Conservation (phyloP, 2,113 vertebrate genomes). For the Chamaea fasciata region DNA sequence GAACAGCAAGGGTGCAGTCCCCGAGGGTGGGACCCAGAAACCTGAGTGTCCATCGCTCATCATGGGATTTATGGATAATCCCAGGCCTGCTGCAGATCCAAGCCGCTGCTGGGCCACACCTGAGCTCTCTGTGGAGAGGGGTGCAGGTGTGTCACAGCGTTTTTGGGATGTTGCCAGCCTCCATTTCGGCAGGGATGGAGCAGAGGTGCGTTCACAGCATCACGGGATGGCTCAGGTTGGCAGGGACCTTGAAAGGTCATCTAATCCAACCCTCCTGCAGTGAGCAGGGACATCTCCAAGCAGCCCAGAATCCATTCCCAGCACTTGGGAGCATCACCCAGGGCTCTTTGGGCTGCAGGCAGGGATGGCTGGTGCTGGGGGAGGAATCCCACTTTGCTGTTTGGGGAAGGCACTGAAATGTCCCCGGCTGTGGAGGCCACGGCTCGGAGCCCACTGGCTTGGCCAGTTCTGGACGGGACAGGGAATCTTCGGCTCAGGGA, state of each 20-base stretch:
- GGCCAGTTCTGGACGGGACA: background rate
- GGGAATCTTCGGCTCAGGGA: background rate
- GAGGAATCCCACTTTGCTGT: background rate
- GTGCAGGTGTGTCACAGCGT: rapidly evolving
- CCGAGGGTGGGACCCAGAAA: rapidly evolving
- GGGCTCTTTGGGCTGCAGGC: background rate
- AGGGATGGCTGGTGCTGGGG: background rate
- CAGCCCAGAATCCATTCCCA: background rate
- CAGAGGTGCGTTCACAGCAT: background rate
- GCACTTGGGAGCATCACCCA: background rate
- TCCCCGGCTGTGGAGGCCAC: background rate
- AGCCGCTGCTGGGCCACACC: background rate
- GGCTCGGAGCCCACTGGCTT: background rate
- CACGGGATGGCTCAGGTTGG: rapidly evolving
- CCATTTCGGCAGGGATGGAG: background rate
- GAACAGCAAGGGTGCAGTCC: background rate
- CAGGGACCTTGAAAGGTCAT: background rate
- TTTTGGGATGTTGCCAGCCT: background rate
- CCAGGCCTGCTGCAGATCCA: background rate
- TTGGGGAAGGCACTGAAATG: background rate
- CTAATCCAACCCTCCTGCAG: background rate
- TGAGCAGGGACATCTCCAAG: background rate
- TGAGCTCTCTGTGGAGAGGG: background rate
- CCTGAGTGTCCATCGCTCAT: rapidly evolving
- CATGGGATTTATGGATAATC: background rate